Percentiles rank a stretch among this genome's conserved stretches.
Evolutionary conservation across 2,888 invertebrate species (phyloP).

Genomic region (Morpho achilles): DNA sequence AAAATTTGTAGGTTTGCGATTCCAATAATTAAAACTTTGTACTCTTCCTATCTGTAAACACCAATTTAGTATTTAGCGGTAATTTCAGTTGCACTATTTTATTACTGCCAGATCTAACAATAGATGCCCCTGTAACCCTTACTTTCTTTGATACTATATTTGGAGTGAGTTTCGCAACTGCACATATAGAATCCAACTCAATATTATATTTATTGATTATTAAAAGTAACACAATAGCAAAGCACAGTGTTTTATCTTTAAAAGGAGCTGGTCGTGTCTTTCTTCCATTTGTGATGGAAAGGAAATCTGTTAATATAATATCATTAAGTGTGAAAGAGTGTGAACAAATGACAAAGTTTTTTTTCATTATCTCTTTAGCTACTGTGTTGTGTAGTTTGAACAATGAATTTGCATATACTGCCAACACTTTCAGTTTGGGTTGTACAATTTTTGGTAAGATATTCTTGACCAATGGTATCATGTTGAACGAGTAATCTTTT

Average conservation of each 20-base stretch:
- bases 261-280: constrained; percentile 45
- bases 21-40: constrained; percentile 41
- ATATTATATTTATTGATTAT: constrained; percentile 57
- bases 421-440: constrained; percentile 39
- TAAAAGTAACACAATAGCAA: constrained; percentile 55
- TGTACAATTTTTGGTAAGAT: constrained; percentile 36
- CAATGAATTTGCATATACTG: constrained; percentile 51
- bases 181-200: constrained; percentile 47
- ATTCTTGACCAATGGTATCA: constrained; percentile 41
- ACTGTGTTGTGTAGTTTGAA: constrained; percentile 39
- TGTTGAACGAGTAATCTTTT: constrained; percentile 40
- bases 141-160: constrained; percentile 45
- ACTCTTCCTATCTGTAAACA: constrained; percentile 42
- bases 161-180: constrained; percentile 45
- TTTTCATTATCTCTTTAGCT: constrained; percentile 45
- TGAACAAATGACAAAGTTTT: constrained; percentile 43
- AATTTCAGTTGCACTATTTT: constrained; percentile 57
- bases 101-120: constrained; percentile 38
- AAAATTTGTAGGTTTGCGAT: too few species aligned
- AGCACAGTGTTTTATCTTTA: constrained; percentile 60
- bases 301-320: constrained; percentile 48
- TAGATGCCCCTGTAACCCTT: constrained; percentile 48
- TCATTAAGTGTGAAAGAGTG: constrained; percentile 52
- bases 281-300: constrained; percentile 38
- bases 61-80: constrained; percentile 39